Conservation (phyloP, 2,888 invertebrate species). For the Ephialtes manifestator region DNA sequence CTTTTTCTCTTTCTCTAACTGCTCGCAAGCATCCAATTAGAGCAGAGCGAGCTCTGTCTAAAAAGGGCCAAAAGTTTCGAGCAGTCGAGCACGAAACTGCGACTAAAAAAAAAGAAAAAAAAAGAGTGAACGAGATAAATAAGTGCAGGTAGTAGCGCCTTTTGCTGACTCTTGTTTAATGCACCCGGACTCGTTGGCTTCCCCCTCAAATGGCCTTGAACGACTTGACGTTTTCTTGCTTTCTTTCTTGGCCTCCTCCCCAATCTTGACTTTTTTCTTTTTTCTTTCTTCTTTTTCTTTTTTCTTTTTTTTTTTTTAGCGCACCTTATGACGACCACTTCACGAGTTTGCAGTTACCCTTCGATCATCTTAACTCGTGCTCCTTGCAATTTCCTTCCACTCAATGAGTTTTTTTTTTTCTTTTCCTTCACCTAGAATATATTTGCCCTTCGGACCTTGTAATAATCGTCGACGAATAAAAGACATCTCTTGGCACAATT, state of each 20-base stretch:
- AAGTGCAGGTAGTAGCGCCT: background rate
- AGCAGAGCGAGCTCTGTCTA: constrained; percentile 27
- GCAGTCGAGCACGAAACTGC: background rate
- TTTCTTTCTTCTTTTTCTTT: background rate
- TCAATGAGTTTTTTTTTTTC: background rate
- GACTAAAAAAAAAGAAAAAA: constrained; percentile 17
- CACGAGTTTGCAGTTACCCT: constrained; percentile 17
- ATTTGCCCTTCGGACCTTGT: background rate
- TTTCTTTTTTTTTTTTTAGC: background rate
- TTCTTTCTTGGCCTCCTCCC: background rate
- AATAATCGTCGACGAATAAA: background rate
- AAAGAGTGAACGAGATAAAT: background rate
- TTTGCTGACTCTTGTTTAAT: background rate
- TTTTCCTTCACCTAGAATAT: background rate
- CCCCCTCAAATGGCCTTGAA: constrained; percentile 8
- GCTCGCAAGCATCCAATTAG: constrained; percentile 49
- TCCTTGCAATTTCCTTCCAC: background rate
- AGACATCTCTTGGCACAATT: background rate
- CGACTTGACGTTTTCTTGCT: background rate
- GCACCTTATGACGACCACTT: constrained; percentile 11
- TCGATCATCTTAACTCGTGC: background rate
- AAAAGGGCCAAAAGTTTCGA: constrained; percentile 50
- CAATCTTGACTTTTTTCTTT: background rate
- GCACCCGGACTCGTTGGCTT: background rate
- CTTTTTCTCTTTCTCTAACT: constrained; percentile 14